Evolutionary conservation across 2,888 invertebrate genomes (phyloP), one percentile per base, ranked within the genome.

Genomic region (Oligia fasciuncula): DNA sequence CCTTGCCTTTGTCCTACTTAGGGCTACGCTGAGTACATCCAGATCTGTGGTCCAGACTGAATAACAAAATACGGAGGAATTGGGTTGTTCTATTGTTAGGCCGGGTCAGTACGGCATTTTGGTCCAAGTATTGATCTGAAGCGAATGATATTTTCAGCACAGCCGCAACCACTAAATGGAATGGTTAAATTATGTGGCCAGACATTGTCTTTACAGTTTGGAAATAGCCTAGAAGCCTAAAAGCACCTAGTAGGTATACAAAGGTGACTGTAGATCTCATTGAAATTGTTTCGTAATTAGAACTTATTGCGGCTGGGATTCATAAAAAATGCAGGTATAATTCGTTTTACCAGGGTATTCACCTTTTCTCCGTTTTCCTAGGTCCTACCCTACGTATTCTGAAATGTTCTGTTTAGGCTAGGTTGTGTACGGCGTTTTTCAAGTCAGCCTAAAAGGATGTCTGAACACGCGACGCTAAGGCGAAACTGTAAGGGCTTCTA

Each of bases 71-170:
- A 73, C 63, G 46, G 57, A 77, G 70, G 66, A 85, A 80, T 75
- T 80, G 54, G 85, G 87, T 75, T 87, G 80, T 1, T 80, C 85
- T 87, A 85, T 85, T 87, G 80, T 85, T 85, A 85, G 83, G 69
- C 51, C 71, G 70, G 82, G 78, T 77, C 80, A 83, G 80, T 77
- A 77, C 85, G 75, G 83, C 77, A 68, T 85, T 86, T 84, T 80
- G 73, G 84, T 62, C 63, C 76, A 73, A 8, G 77, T 85, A 85
- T 85, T 85, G 85, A 85, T 85, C 85, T 80, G 67, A 87, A 87
- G 46, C 74, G 72, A 75, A 77, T 84, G 46, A 80, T 84, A 87
- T 87, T 80, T 87, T 77, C 76, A 84, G 84, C 79, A 75, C 66
- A 77, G 72, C 75, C 63, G 77, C 70, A 84, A 76, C 69, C 76